phyloP scores from a whole-genome alignment of 2,113 vertebrate genomes.

The Ictalurus punctatus region DNA sequence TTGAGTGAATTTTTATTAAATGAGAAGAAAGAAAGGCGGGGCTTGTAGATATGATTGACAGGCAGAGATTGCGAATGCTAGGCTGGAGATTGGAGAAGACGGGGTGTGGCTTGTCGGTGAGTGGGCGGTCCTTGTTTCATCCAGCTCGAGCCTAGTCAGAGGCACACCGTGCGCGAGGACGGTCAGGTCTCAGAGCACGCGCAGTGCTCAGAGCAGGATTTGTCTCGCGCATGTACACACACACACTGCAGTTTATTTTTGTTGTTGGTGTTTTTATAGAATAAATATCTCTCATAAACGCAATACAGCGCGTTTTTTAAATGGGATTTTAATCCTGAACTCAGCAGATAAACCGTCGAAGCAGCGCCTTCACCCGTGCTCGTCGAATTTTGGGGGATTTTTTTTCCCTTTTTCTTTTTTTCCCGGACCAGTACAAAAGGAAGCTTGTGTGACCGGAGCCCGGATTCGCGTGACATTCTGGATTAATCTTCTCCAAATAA shows the following conservation, averaged over 20 bases:
- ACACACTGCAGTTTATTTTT: background rate
- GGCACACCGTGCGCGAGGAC: background rate
- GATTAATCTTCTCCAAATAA: too few species aligned
- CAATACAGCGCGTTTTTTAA: background rate
- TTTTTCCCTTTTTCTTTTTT: background rate
- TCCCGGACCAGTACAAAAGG: background rate
- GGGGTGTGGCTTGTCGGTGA: constrained; percentile 40
- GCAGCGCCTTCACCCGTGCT: background rate
- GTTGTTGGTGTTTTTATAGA: background rate
- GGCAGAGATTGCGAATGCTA: constrained; percentile 6
- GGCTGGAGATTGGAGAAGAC: background rate
- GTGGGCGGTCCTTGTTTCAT: constrained; percentile 4
- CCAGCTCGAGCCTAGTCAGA: background rate
- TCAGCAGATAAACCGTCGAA: background rate
- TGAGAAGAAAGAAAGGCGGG: background rate
- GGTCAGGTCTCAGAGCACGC: background rate
- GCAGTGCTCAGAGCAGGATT: background rate
- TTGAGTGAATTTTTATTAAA: background rate
- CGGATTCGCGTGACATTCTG: background rate
- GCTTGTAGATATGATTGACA: constrained; percentile 9
- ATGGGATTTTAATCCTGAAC: background rate
- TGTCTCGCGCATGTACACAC: background rate
- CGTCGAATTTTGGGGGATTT: too few species aligned
- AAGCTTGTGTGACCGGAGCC: background rate
- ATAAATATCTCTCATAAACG: background rate